Evolutionary conservation across 2,797 vertebrate species (phyloP).

Genomic region (Falco columbarius): DNA sequence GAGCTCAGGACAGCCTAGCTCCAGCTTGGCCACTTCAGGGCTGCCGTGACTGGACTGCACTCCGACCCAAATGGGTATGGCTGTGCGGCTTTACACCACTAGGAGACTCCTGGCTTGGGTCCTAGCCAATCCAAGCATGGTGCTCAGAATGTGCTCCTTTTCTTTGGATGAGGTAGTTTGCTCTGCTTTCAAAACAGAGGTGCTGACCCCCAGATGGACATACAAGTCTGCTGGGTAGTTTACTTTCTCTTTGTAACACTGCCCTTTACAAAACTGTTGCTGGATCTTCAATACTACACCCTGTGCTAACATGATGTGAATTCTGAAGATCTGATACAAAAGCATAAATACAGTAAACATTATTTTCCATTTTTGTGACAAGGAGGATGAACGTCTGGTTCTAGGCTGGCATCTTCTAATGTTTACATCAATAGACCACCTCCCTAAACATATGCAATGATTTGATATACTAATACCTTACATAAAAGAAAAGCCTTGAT

Average conservation of each 20-base stretch:
- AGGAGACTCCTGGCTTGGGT: not conserved
- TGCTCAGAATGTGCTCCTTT: not conserved
- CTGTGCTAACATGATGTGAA: not conserved
- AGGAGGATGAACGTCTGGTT: not conserved
- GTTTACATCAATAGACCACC: not conserved
- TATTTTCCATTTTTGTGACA: not conserved
- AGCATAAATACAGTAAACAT: not conserved
- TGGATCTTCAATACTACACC: not conserved
- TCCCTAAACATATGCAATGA: not conserved
- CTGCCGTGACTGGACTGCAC: not conserved
- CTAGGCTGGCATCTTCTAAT: not conserved
- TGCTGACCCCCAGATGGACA: not conserved
- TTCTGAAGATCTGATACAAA: not conserved
- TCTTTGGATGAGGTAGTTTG: not conserved
- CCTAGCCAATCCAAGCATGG: fast-evolving
- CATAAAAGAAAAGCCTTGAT: not conserved
- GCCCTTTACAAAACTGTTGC: not conserved
- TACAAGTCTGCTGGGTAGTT: not conserved
- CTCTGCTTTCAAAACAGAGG: not conserved
- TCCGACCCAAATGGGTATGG: fast-evolving
- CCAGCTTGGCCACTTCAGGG: not conserved
- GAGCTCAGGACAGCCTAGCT: not conserved
- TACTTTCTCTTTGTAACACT: not conserved
- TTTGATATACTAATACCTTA: not conserved
- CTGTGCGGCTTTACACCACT: not conserved